These are phyloP conservation scores for Laterallus jamaicensis DNA, from an alignment of 2,113 vertebrate genomes.

Conservation along the genomic window DNA sequence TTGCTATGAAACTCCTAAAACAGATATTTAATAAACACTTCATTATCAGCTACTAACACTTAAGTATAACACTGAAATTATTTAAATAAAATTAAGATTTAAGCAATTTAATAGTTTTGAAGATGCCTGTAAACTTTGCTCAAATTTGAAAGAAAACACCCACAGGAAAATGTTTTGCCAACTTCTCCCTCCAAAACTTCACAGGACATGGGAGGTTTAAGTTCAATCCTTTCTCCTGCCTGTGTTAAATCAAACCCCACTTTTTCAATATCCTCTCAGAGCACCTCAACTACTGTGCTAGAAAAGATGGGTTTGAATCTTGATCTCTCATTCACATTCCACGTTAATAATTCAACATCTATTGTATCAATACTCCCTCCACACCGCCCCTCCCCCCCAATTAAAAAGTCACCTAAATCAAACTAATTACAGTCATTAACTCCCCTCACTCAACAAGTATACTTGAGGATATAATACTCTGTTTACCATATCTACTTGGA, in stretches of 20 bases:
- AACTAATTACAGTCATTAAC: background rate
- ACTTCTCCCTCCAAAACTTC: background rate
- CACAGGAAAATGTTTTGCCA: background rate
- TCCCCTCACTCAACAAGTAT: background rate
- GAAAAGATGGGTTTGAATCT: background rate
- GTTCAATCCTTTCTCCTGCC: background rate
- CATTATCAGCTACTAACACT: no score
- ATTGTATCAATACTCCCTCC: background rate
- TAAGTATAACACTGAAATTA: no score
- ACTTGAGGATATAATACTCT: background rate
- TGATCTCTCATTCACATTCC: fast-evolving
- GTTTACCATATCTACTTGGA: background rate
- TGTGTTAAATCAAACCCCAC: background rate
- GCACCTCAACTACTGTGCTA: background rate
- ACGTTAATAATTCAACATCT: background rate
- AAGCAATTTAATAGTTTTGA: background rate
- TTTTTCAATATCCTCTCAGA: background rate
- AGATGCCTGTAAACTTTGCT: background rate
- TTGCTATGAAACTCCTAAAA: background rate
- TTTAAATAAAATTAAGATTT: no score
- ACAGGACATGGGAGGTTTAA: fast-evolving
- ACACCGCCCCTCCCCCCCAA: background rate
- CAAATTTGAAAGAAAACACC: background rate
- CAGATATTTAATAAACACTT: no score
- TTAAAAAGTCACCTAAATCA: background rate